phyloP scores from a whole-genome alignment of 2,113 vertebrate species.

The Regulus satrapa region DNA sequence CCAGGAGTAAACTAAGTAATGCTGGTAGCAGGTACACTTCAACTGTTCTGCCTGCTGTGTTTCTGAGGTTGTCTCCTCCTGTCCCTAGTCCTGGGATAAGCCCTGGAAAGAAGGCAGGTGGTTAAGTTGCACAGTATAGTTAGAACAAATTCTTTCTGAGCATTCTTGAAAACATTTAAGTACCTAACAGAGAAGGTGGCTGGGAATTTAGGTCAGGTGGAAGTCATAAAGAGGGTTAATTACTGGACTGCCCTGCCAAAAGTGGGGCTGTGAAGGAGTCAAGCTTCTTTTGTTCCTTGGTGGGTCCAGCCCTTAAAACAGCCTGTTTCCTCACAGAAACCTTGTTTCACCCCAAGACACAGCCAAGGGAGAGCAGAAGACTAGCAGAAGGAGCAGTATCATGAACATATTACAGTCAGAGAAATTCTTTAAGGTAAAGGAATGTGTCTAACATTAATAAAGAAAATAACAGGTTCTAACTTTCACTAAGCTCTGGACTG shows the following conservation, averaged over 20 bases:
- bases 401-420: not conserved
- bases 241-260: not conserved
- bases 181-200: not conserved
- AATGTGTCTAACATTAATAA: not conserved
- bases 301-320: not conserved
- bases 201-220: not conserved
- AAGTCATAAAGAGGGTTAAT: not conserved
- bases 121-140: not conserved
- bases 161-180: not conserved
- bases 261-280: fast-evolving
- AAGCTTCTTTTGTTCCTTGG: not conserved
- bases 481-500: not conserved
- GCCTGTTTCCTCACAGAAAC: not conserved
- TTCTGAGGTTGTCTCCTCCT: not conserved
- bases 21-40: not conserved
- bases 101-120: not conserved
- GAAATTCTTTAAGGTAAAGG: not conserved
- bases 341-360: not conserved
- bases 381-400: not conserved
- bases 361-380: not conserved
- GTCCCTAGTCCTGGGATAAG: not conserved
- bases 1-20: not conserved
- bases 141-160: not conserved
- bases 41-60: not conserved
- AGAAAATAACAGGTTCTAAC: not conserved